Evolutionary conservation across 2,113 vertebrate species (phyloP).

Genomic region (Nesoenas mayeri): DNA sequence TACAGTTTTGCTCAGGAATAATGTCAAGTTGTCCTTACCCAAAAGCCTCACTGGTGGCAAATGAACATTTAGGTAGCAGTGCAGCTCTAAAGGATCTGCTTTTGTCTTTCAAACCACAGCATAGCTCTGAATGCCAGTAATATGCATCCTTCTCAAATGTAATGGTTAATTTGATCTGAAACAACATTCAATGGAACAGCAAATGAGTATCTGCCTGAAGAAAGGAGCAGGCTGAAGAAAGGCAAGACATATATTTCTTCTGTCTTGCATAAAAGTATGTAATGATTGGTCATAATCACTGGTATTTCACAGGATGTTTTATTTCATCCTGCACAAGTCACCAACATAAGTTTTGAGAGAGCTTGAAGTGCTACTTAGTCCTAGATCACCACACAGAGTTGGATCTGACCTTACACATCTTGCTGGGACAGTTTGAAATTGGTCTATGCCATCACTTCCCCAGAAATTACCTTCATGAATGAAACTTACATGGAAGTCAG

Average conservation of each 20-base stretch:
- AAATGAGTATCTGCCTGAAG: background rate
- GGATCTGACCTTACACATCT: background rate
- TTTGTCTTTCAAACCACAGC: background rate
- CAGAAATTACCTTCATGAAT: background rate
- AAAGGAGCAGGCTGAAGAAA: background rate
- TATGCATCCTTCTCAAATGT: background rate
- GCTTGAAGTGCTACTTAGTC: background rate
- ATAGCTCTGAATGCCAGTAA: background rate
- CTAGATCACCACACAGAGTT: background rate
- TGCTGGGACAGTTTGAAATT: background rate
- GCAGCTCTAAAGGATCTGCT: background rate
- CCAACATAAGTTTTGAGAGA: background rate
- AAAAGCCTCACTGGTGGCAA: background rate
- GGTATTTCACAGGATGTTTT: background rate
- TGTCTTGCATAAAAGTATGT: background rate
- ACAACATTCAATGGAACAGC: background rate
- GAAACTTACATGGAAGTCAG: background rate
- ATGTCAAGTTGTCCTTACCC: background rate
- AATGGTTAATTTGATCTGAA: background rate
- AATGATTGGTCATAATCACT: background rate
- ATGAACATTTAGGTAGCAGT: background rate
- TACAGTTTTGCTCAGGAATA: background rate
- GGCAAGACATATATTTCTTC: rapidly evolving
- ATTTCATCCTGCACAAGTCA: background rate
- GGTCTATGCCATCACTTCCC: background rate